Conservation (phyloP, 2,888 invertebrate genomes). For the Thecocarcelia acutangulata region DNA sequence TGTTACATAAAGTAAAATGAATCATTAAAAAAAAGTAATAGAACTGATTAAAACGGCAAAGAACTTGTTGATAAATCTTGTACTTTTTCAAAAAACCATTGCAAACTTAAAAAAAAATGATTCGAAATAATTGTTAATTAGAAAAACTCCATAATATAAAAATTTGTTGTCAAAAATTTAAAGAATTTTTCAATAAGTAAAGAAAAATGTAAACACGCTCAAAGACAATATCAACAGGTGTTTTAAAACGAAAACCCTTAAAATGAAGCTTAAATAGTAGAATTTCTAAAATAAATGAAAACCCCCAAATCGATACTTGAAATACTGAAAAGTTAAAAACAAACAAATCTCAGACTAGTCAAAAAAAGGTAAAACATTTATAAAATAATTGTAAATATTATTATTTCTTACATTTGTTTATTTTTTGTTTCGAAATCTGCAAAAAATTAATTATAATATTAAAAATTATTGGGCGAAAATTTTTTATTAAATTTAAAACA, state of each 20-base stretch:
- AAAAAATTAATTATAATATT: slow-evolving; percentile 11
- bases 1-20: slow-evolving; percentile 45
- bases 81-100: slow-evolving; percentile 31
- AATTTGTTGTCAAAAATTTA: slow-evolving; percentile 55
- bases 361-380: slow-evolving; percentile 58
- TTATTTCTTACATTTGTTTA: slow-evolving; percentile 8
- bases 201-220: slow-evolving; percentile 53
- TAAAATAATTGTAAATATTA: slow-evolving; percentile 63
- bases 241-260: slow-evolving; percentile 66
- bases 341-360: slow-evolving; percentile 53
- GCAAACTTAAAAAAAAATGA: slow-evolving; percentile 1
- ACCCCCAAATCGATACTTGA: slow-evolving; percentile 51
- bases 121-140: slow-evolving; percentile 34
- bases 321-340: slow-evolving; percentile 66
- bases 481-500: slow-evolving; percentile 8
- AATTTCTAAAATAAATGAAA: slow-evolving; percentile 71
- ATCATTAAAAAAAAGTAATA: slow-evolving; percentile 42
- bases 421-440: slow-evolving; percentile 4
- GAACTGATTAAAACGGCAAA: slow-evolving; percentile 35
- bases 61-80: slow-evolving; percentile 43
- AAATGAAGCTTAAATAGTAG: slow-evolving; percentile 67
- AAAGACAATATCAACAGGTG: slow-evolving; percentile 70
- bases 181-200: slow-evolving; percentile 64
- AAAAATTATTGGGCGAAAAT: slow-evolving; percentile 15
- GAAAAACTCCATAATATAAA: slow-evolving; percentile 19